Percentiles rank a stretch among this genome's conserved stretches.
These are phyloP conservation scores for Serinus canaria DNA, from an alignment of 2,113 vertebrate genomes.

Conservation along the genomic window DNA sequence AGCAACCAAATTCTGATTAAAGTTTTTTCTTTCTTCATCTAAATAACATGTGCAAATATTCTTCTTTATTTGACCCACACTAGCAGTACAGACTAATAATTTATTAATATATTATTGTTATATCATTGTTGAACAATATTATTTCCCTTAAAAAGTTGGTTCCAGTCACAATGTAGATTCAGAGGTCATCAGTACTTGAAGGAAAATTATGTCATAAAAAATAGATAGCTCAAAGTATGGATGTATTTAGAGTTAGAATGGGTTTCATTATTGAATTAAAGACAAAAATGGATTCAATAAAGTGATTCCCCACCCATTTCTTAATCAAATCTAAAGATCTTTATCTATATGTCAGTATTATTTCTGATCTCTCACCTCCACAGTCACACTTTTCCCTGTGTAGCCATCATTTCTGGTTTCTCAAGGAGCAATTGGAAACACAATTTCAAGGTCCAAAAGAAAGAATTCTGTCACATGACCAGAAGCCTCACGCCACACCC, in stretches of 20 bases:
- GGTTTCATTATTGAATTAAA: not conserved
- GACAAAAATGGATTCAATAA: not conserved
- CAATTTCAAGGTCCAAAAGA: not conserved
- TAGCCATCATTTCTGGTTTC: not conserved
- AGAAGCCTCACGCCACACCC: not conserved
- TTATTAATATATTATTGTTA: not conserved
- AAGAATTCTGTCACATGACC: not conserved
- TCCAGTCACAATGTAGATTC: not conserved
- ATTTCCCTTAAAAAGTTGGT: not conserved
- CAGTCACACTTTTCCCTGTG: not conserved
- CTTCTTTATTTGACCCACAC: not conserved
- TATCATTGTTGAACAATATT: not conserved
- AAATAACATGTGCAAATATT: not conserved
- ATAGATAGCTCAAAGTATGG: not conserved
- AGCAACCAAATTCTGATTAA: not conserved
- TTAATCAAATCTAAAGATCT: not conserved
- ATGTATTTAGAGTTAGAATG: not conserved
- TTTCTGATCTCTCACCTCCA: not conserved
- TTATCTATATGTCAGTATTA: not conserved
- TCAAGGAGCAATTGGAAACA: not conserved
- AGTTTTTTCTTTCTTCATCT: not conserved
- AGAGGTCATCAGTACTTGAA: not conserved
- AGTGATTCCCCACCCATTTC: not conserved
- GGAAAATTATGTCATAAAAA: not conserved
- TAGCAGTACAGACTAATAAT: not conserved